Conservation (phyloP, 2,888 invertebrate genomes). For the Harpagoxenus sublaevis region DNA sequence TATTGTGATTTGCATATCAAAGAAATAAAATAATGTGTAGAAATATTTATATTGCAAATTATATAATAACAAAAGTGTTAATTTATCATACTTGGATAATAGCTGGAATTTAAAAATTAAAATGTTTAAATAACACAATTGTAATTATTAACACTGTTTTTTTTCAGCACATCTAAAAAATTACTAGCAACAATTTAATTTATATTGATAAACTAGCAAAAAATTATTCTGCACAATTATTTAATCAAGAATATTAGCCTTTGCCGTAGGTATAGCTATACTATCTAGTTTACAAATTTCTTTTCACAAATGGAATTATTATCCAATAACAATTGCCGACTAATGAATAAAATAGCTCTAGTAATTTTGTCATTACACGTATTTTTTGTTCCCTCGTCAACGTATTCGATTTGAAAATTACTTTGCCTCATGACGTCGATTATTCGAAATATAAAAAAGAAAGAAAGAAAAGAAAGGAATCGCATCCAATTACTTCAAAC, state of each 20-base stretch:
- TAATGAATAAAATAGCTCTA: constrained; percentile 11
- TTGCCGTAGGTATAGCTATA: neutral
- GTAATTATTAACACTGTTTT: neutral
- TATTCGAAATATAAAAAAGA: neutral
- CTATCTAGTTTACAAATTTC: constrained; percentile 28
- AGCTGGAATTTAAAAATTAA: neutral
- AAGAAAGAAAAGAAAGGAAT: neutral
- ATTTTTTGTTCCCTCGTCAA: neutral
- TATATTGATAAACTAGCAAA: neutral
- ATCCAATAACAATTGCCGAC: constrained; percentile 24
- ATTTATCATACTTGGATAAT: neutral
- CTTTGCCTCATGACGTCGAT: constrained; percentile 5
- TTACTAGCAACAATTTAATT: neutral
- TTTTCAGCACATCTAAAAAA: neutral
- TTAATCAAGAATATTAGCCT: constrained; percentile 30
- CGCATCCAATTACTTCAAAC: constrained; percentile 49
- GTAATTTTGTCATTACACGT: constrained; percentile 10
- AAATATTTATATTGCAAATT: neutral
- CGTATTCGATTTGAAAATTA: constrained; percentile 35
- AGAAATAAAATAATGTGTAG: neutral
- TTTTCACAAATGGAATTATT: neutral
- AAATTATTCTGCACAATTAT: constrained; percentile 20
- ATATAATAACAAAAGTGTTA: neutral
- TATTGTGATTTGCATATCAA: neutral
- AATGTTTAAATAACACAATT: neutral